Percentiles rank a stretch among this genome's conserved stretches.
These are phyloP conservation scores for Pogoniulus pusillus DNA, from an alignment of 2,797 vertebrate genomes.

Conservation along the genomic window DNA sequence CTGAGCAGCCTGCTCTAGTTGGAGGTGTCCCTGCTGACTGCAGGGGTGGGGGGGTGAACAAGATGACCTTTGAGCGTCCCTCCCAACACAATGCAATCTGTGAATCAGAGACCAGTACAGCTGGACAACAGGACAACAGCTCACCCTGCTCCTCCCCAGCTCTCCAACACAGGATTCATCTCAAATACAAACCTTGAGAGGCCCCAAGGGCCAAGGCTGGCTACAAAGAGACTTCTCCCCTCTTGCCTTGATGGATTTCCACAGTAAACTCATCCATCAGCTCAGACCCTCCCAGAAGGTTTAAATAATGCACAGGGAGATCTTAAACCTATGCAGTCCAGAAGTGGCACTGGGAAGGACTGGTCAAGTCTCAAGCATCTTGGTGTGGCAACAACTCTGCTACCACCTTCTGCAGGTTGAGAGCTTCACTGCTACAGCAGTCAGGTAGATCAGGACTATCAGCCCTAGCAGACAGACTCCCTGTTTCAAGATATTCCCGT, in stretches of 20 bases:
- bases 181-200: neutral
- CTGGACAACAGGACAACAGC: accelerated
- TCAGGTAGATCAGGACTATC: neutral
- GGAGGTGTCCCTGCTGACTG: too few relatives aligned
- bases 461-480: neutral
- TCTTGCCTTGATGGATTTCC: too few relatives aligned
- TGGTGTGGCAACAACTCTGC: too few relatives aligned
- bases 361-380: neutral
- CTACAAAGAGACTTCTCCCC: neutral
- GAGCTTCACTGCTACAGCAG: too few relatives aligned
- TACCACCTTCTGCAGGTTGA: too few relatives aligned
- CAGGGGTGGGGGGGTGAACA: too few relatives aligned
- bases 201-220: too few relatives aligned
- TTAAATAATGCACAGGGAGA: accelerated
- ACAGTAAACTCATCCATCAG: neutral
- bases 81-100: too few relatives aligned
- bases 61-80: too few relatives aligned
- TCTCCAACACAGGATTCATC: neutral
- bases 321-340: neutral
- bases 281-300: neutral
- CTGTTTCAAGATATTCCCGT: neutral
- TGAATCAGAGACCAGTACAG: accelerated
- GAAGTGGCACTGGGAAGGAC: neutral
- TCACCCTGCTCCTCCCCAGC: neutral
- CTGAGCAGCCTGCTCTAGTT: too few relatives aligned